phyloP scores from a whole-genome alignment of 64 coral and sea anemone genomes.

The Stichodactyla mertensii region DNA sequence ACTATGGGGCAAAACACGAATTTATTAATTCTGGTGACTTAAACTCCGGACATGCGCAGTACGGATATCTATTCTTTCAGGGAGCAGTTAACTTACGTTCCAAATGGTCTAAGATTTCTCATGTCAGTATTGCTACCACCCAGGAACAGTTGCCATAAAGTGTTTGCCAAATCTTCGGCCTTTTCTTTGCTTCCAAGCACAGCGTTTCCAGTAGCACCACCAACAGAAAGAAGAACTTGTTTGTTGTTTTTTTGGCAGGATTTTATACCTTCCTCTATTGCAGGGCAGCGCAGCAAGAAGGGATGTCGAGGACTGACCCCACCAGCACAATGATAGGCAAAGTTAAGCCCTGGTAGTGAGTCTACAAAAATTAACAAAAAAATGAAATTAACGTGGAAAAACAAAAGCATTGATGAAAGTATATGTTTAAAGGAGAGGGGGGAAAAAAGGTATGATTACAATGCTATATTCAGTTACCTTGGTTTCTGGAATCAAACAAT shows the following conservation, averaged over 20 bases:
- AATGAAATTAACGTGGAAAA: background rate
- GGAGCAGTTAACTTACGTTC: background rate
- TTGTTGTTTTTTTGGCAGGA: conserved; percentile 44
- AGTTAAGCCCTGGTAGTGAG: conserved; percentile 42
- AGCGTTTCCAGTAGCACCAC: conserved; percentile 28
- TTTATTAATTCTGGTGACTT: background rate
- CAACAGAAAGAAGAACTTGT: conserved; percentile 46
- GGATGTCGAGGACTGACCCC: conserved; percentile 7
- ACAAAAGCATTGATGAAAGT: background rate
- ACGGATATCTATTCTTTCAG: background rate
- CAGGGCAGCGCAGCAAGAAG: conserved; percentile 26
- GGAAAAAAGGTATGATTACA: background rate
- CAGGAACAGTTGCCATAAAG: conserved; percentile 54
- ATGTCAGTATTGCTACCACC: conserved; percentile 32
- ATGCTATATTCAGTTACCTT: background rate
- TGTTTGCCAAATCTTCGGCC: conserved; percentile 26
- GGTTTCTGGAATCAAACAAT: background rate
- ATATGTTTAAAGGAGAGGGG: background rate
- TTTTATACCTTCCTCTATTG: conserved; percentile 36
- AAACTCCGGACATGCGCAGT: background rate
- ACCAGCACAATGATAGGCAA: conserved; percentile 51
- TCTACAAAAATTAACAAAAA: background rate
- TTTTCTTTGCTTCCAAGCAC: background rate
- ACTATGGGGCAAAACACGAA: background rate
- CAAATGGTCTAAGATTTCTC: conserved; percentile 39